These are phyloP conservation scores for Eurois occulta DNA, from an alignment of 2,888 invertebrate species.

Conservation along the genomic window DNA sequence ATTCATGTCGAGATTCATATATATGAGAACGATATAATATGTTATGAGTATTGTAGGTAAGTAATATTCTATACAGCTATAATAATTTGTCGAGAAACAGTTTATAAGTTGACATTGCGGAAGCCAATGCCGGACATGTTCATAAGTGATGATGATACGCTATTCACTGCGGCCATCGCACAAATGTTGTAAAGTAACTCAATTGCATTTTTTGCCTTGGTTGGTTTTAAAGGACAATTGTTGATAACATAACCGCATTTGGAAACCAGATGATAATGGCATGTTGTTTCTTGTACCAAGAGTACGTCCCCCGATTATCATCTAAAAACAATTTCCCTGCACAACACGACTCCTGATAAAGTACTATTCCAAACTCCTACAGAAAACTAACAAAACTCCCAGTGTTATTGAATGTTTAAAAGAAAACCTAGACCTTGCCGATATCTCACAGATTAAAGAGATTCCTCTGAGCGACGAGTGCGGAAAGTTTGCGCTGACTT, in stretches of 20 bases:
- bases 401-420: constrained; percentile 62
- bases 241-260: not conserved
- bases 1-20: too few relatives aligned
- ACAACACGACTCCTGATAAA: constrained; percentile 11
- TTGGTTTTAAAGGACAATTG: not conserved
- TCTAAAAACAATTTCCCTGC: not conserved
- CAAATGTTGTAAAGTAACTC: not conserved
- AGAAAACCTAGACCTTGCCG: constrained; percentile 48
- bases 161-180: not conserved
- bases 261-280: not conserved
- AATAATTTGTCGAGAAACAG: not conserved
- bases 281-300: not conserved
- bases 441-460: constrained; percentile 54
- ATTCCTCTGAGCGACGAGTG: constrained; percentile 29
- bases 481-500: constrained; percentile 32
- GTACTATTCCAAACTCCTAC: constrained; percentile 12
- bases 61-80: not conserved
- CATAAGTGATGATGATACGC: not conserved
- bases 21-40: too few relatives aligned
- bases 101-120: not conserved
- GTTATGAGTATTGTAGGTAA: not conserved
- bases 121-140: too few relatives aligned
- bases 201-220: not conserved
- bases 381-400: constrained; percentile 41
- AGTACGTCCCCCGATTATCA: not conserved